Base-by-base conservation (phyloP, 2,113 vertebrate genomes). In the Calyptomena viridis region DNA sequence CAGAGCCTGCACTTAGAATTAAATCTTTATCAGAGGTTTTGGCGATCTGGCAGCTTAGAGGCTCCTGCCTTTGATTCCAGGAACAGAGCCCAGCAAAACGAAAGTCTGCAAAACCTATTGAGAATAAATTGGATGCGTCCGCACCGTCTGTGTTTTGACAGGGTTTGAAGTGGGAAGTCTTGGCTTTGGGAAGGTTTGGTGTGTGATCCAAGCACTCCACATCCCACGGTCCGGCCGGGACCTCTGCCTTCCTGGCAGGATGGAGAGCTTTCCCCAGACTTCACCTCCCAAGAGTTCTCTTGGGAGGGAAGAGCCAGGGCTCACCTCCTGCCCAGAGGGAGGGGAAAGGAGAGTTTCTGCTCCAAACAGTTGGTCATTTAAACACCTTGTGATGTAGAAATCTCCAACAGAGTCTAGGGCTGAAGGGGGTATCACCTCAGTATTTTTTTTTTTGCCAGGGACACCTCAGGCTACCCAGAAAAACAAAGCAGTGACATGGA, bases 61-160 rank as follows among this genome's bases (percentile, higher is more conserved):
- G 10, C 47, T 68, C 40, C 47, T 92, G 73, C 76, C 71, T 93
- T 96, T 87, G 88, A 86, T 95, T 97, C 96, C 91, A 96, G 94
- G 93, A 96, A 96, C 92, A 85, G 93, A 95, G 87, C 75, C 88
- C 55, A 84, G 92, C 91, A 91, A 92, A 97, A 90, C 0, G 52
- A 95, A 92, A 97, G 93, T 82, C 93, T 81, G 69, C 90, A 94
- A 95, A 97, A 95, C 96, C 96, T 96, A 97, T 93, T 91, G 97
- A 97, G 97, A 85, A 95, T 90, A 93, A 94, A 87, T 93, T 78
- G 96, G 92, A 93, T 86, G 93, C 18, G 2, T 96, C 52, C 35
- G 0, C 72, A 25, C 63, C 0, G 60, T 62, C 92, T 92, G 89
- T 83, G 92, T 93, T 95, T 96, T 84, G 95, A 90, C 90, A 95